Percentiles rank a stretch among this genome's conserved stretches.
Conservation (phyloP, 30 jellyfish, hydroid and myxozoan genomes). For the Cassiopea xamachana region DNA sequence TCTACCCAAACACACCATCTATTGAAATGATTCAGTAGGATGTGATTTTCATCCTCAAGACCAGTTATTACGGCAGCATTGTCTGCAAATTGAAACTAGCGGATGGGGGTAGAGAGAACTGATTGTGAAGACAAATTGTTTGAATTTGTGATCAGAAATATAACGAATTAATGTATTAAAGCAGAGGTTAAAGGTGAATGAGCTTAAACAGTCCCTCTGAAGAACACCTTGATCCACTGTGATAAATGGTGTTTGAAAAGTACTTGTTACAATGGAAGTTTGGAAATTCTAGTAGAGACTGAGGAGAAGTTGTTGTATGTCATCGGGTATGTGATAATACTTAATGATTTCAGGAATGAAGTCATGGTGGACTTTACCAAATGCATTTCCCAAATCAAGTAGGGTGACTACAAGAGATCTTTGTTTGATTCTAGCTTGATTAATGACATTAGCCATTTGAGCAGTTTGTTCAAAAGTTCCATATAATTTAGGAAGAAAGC, state of each 20-base stretch:
- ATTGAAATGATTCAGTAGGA: too few species aligned
- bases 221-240: conserved; percentile 5
- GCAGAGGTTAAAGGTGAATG: conserved; percentile 25
- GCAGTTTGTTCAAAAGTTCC: conserved; percentile 6
- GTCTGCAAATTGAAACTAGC: too few species aligned
- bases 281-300: neutral
- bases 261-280: neutral
- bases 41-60: too few species aligned
- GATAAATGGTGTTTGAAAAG: conserved; percentile 8
- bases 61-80: too few species aligned
- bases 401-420: conserved; percentile 3
- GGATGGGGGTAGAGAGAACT: neutral
- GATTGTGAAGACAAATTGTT: neutral
- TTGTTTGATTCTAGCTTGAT: neutral
- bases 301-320: neutral
- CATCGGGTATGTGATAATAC: neutral
- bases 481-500: neutral
- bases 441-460: conserved; percentile 1
- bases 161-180: neutral
- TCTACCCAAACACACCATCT: too few species aligned
- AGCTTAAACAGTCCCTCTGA: conserved; percentile 6
- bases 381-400: neutral
- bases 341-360: neutral
- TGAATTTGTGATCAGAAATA: neutral
- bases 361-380: neutral